A percentile compares a stretch with the other conserved stretches of the same genome.
These are phyloP conservation scores for Yponomeuta evonymella DNA, from an alignment of 2,888 invertebrate species.

Conservation along the genomic window DNA sequence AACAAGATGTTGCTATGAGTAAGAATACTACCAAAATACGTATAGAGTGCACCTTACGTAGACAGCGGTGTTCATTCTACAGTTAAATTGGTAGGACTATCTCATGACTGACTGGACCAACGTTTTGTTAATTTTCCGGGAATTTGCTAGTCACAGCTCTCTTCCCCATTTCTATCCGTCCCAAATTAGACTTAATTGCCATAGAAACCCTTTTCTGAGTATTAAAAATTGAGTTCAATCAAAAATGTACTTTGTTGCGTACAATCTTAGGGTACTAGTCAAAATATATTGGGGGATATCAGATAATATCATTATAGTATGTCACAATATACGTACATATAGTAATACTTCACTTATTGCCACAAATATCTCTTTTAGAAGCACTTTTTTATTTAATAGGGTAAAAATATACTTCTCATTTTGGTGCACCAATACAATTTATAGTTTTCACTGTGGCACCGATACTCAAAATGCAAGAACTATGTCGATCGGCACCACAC, in stretches of 20 bases:
- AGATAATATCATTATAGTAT: conserved; percentile 20
- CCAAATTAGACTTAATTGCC: conserved; percentile 15
- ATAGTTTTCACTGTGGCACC: neutral
- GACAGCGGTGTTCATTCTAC: too few species aligned
- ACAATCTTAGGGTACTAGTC: conserved; percentile 41
- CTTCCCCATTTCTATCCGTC: neutral
- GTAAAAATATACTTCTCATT: conserved; percentile 56
- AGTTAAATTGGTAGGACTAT: too few species aligned
- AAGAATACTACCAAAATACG: too few species aligned
- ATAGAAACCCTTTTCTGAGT: conserved; percentile 23
- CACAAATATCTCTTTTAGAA: conserved; percentile 8
- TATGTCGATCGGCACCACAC: conserved; percentile 12
- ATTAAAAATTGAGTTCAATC: conserved; percentile 25
- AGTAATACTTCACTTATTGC: conserved; percentile 57
- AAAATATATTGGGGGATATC: conserved; percentile 22
- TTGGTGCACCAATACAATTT: conserved; percentile 43
- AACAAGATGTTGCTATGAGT: too few species aligned
- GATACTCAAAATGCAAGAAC: neutral
- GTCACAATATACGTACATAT: conserved; percentile 24
- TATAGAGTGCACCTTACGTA: too few species aligned
- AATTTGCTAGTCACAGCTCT: too few species aligned
- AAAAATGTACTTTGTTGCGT: conserved; percentile 49
- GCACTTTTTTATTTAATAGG: conserved; percentile 8
- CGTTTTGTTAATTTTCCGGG: too few species aligned
- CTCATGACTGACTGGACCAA: too few species aligned